Conservation (phyloP, 2,113 vertebrate genomes). For the Mesoclemmys tuberculata region DNA sequence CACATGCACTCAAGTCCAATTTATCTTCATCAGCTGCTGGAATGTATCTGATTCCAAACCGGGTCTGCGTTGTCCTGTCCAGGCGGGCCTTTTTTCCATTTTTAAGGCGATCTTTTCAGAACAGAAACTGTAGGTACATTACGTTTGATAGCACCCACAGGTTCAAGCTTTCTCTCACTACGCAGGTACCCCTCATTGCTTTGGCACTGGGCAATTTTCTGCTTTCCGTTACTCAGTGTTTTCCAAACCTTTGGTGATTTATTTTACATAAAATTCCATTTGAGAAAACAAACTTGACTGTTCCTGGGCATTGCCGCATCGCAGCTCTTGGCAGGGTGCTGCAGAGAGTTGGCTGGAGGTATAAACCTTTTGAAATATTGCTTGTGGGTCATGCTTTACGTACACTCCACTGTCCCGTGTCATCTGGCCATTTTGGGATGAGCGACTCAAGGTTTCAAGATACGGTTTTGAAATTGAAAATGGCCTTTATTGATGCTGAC, state of each 20-base stretch:
- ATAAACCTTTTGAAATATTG: background rate
- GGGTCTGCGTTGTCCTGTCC: background rate
- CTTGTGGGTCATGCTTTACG: background rate
- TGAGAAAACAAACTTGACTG: constrained; percentile 11
- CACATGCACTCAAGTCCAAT: background rate
- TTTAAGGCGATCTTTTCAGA: background rate
- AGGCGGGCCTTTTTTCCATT: background rate
- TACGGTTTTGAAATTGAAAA: background rate
- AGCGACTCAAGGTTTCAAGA: background rate
- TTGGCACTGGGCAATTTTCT: background rate
- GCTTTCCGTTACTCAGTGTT: background rate
- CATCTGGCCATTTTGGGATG: background rate
- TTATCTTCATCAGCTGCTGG: background rate
- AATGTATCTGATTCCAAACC: background rate
- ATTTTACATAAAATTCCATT: constrained; percentile 16
- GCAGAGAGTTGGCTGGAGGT: background rate
- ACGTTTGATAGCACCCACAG: background rate
- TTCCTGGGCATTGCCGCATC: background rate
- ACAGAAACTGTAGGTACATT: too few relatives aligned
- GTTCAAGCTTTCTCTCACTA: background rate
- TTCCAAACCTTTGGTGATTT: constrained; percentile 8
- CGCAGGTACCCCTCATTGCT: background rate
- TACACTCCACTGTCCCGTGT: background rate
- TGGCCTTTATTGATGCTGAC: background rate
- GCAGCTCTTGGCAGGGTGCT: background rate